Percentiles rank a stretch among this genome's conserved stretches.
Conservation (phyloP, 1,140 invertebrate genomes). For the Kradibia gibbosae region DNA sequence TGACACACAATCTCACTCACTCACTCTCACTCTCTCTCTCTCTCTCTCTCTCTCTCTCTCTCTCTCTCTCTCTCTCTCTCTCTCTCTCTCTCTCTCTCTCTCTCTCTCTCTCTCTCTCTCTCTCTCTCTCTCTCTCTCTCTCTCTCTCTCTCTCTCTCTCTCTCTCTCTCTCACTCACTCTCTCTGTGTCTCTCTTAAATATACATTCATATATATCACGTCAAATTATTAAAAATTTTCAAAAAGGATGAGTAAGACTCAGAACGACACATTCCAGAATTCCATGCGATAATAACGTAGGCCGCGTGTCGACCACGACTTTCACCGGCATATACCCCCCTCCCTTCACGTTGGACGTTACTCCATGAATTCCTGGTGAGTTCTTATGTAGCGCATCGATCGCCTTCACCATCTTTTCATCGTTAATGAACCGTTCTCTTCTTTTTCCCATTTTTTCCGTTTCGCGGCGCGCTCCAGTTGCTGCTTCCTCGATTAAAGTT, state of each 20-base stretch:
- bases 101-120: too few species aligned
- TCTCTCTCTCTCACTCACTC: too few species aligned
- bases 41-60: conserved; percentile 3
- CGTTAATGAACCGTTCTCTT: neutral
- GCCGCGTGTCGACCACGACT: neutral
- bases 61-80: neutral
- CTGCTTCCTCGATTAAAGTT: neutral
- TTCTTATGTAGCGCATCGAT: neutral
- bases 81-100: too few species aligned
- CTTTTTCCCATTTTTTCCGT: neutral
- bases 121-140: too few species aligned
- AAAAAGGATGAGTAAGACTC: neutral
- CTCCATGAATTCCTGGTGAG: neutral
- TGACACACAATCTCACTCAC: too few species aligned
- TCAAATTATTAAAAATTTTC: neutral
- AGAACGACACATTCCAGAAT: neutral
- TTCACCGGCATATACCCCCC: conserved; percentile 36
- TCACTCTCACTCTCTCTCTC: too few species aligned
- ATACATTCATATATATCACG: too few species aligned
- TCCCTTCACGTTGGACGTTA: neutral
- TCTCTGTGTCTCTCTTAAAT: too few species aligned
- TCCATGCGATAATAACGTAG: neutral
- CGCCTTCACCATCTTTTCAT: neutral
- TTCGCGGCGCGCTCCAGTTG: conserved; percentile 4
- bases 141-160: too few species aligned